These are phyloP conservation scores for Pseudeuparius sepicola DNA, from an alignment of 2,888 invertebrate genomes.

Conservation along the genomic window DNA sequence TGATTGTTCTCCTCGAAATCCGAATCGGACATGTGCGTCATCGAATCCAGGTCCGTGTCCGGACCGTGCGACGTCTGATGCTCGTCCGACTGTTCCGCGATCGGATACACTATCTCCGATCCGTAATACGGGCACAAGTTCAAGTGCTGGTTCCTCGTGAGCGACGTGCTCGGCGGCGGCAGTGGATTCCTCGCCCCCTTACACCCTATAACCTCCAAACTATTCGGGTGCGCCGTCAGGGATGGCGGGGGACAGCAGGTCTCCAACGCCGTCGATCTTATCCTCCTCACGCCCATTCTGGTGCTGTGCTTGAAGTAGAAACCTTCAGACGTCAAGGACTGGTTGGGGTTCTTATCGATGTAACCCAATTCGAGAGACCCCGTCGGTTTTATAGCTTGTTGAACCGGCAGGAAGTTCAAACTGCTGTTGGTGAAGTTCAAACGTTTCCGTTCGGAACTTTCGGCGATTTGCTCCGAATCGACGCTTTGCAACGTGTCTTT, in stretches of 20 bases:
- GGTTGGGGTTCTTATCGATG: constrained; percentile 39
- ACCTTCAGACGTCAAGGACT: constrained; percentile 33
- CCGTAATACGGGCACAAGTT: constrained; percentile 54
- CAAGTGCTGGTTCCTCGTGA: constrained; percentile 60
- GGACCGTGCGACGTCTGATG: constrained; percentile 56
- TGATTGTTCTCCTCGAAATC: constrained; percentile 61
- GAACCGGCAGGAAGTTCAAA: constrained; percentile 41
- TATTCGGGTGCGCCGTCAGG: constrained; percentile 71
- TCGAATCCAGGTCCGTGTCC: constrained; percentile 48
- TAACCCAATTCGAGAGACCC: constrained; percentile 49
- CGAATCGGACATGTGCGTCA: constrained; percentile 50
- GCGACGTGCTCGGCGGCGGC: constrained; percentile 60
- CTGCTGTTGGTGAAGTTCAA: constrained; percentile 54
- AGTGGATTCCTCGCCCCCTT: constrained; percentile 55
- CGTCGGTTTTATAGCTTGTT: constrained; percentile 38
- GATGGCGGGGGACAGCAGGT: constrained; percentile 57
- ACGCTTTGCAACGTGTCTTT: no score
- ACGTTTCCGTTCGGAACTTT: constrained; percentile 39
- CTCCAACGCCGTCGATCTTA: constrained; percentile 61
- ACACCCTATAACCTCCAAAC: constrained; percentile 58
- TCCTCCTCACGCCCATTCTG: constrained; percentile 50
- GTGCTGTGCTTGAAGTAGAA: constrained; percentile 35
- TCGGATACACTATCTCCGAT: constrained; percentile 72
- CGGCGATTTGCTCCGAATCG: constrained; percentile 32
- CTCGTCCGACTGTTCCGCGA: constrained; percentile 76